Evolutionary conservation across 1,140 invertebrate genomes (phyloP), one percentile per base, ranked within the genome.

Genomic region (Lethrus apterus): DNA sequence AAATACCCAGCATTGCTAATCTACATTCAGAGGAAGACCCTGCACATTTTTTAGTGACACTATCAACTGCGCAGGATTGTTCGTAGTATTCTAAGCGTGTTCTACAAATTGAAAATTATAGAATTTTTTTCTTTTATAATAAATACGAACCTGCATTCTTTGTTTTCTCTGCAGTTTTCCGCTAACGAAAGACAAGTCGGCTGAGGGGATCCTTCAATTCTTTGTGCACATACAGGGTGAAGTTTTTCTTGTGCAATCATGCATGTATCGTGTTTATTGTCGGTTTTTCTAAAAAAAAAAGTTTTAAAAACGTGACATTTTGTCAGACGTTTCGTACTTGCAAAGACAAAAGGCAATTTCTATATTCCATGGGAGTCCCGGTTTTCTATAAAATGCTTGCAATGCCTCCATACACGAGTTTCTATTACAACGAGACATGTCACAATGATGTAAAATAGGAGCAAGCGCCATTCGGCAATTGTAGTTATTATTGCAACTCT

Each of bases 291-390:
- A 58, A 41, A 66, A 46, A 30, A 51, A 8, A 33, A 33, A 33
- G 13, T 8, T 5, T n/a, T 5, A 26, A 26, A 26, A n/a, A n/a
- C n/a, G 23, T 26, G 21, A 38, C 23, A n/a, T 7, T 26, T 26
- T 26, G 23, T 26, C 23, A n/a, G 5, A n/a, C 23, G 5, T 5
- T 13, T 20, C 35, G 29, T 70, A 93, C 89, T 84, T 91, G 87
- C 89, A 93, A 32, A 92, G 74, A 66, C 89, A 93, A 70, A 92
- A 91, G 48, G 88, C 89, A 53, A 92, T 86, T 63, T 92, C 88
- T 44, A 89, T 76, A 55, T 84, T 87, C 75, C 86, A 84, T 49
- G 80, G 79, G 44, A 84, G 78, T 36, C 80, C 78, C 3, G 82
- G 80, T 50, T 80, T 81, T 57, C 84, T 77, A 68, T 91, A 92